Evolutionary conservation across 23 tunicate species (phyloP).

Genomic region (Diplosoma virens): DNA sequence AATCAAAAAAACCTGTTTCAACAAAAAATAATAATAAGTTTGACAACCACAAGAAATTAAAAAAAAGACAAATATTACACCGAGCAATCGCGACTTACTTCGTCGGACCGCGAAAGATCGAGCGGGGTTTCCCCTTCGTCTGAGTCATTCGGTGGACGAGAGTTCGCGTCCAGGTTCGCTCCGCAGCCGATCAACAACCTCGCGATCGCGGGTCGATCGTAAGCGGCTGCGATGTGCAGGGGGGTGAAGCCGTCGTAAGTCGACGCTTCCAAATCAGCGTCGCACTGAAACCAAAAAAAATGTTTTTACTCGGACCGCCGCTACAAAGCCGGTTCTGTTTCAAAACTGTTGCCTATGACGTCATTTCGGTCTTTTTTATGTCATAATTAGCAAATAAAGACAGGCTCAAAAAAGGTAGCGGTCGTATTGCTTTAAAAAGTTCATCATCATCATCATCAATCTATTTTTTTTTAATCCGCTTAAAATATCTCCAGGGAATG

Average conservation of each 20-base stretch:
- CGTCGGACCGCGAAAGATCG: slow-evolving; percentile 36
- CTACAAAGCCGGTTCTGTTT: too few species aligned
- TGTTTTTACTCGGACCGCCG: too few species aligned
- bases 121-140: slow-evolving; percentile 21
- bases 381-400: too few species aligned
- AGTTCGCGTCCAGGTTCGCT: slow-evolving; percentile 37
- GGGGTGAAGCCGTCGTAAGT: slow-evolving; percentile 74
- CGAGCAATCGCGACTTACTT: slow-evolving; percentile 31
- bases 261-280: slow-evolving; percentile 55
- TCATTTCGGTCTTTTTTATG: too few species aligned
- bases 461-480: too few species aligned
- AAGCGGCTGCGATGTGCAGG: slow-evolving; percentile 67
- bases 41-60: not conserved
- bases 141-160: slow-evolving; percentile 25
- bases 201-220: slow-evolving; percentile 49
- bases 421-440: too few species aligned
- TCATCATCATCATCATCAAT: too few species aligned
- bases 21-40: too few species aligned
- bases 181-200: slow-evolving; percentile 71
- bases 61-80: not conserved
- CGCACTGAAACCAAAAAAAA: slow-evolving; percentile 73
- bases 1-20: too few species aligned
- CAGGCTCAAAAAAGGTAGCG: too few species aligned
- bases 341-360: too few species aligned
- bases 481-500: too few species aligned